Evolutionary conservation across 2,113 vertebrate species (phyloP).

Genomic region (Struthio camelus): DNA sequence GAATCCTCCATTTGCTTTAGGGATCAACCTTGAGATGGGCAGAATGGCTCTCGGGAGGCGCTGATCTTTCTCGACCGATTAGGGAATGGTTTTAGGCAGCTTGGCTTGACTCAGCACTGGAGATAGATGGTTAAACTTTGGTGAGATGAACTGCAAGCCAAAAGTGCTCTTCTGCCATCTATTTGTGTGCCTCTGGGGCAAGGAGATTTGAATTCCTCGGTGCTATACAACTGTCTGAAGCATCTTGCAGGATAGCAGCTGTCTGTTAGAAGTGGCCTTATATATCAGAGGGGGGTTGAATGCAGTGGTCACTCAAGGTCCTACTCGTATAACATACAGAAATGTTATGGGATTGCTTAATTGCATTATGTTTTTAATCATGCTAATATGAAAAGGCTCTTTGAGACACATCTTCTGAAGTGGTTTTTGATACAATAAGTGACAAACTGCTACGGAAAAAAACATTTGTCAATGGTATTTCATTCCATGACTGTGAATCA

Average conservation of each 20-base stretch:
- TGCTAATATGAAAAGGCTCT: conserved; percentile 54
- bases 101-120: neutral
- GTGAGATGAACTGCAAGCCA: neutral
- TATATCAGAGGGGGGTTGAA: neutral
- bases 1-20: neutral
- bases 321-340: neutral
- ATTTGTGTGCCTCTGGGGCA: neutral
- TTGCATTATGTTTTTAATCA: conserved; percentile 45
- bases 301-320: conserved; percentile 25
- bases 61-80: neutral
- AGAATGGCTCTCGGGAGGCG: neutral
- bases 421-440: conserved; percentile 64
- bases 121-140: neutral
- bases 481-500: conserved; percentile 41
- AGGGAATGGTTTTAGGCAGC: neutral
- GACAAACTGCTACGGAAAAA: conserved; percentile 61
- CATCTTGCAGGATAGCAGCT: conserved; percentile 3
- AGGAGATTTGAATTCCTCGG: conserved; percentile 12
- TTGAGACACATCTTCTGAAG: conserved; percentile 42
- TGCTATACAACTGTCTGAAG: neutral
- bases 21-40: neutral
- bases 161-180: neutral
- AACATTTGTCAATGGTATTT: conserved; percentile 51
- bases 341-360: conserved; percentile 38
- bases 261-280: neutral